A percentile compares a stretch with the other conserved stretches of the same genome.
Evolutionary conservation across 2,888 invertebrate species (phyloP).

Genomic region (Melieria picta): DNA sequence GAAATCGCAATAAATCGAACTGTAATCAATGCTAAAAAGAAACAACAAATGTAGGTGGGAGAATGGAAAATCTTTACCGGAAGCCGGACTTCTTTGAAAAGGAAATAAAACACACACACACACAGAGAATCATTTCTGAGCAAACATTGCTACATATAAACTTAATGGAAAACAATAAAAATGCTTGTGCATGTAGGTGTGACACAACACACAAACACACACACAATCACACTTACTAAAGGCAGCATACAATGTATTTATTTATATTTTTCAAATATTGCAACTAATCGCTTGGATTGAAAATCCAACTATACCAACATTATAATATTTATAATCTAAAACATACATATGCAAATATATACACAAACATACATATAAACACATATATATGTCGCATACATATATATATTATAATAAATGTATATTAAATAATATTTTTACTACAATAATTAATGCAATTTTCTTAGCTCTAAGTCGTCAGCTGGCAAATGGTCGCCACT

Average conservation of each 20-base stretch:
- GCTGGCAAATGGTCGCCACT: too few species aligned
- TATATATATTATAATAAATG: not conserved
- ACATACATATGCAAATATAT: not conserved
- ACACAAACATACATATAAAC: not conserved
- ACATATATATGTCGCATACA: not conserved
- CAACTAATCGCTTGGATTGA: not conserved
- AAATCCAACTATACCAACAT: too few species aligned
- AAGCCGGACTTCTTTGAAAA: conserved; percentile 20
- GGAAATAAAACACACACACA: conserved; percentile 34
- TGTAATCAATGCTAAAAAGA: not conserved
- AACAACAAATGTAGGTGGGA: not conserved
- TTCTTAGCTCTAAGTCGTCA: not conserved
- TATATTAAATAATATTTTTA: not conserved
- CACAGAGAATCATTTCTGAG: conserved; percentile 3
- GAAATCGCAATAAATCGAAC: conserved; percentile 20
- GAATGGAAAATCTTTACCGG: conserved; percentile 16
- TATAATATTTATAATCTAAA: too few species aligned
- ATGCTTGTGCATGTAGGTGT: not conserved
- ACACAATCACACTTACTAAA: not conserved
- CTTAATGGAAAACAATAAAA: not conserved
- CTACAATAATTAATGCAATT: not conserved
- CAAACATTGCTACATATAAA: conserved; percentile 1
- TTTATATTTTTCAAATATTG: not conserved
- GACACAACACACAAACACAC: not conserved
- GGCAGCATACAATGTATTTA: not conserved